A percentile compares a stretch with the other conserved stretches of the same genome.
These are phyloP conservation scores for Mythimna impura DNA, from an alignment of 2,888 invertebrate species.

Conservation along the genomic window DNA sequence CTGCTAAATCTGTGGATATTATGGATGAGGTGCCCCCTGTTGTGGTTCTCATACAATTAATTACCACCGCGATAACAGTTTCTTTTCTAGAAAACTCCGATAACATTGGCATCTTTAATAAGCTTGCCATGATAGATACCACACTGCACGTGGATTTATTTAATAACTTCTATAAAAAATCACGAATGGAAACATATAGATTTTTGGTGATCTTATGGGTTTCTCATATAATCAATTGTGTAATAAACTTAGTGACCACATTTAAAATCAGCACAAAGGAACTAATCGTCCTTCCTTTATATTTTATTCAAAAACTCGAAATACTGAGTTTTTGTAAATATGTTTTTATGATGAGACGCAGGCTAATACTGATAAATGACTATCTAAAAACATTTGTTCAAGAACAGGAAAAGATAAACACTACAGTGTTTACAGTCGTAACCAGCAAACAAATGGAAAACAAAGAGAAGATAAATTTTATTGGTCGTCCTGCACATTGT, in stretches of 20 bases:
- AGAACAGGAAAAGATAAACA: conserved; percentile 62
- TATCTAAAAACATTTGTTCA: conserved; percentile 71
- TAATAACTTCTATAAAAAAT: conserved; percentile 68
- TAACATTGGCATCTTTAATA: conserved; percentile 68
- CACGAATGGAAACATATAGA: conserved; percentile 54
- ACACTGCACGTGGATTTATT: conserved; percentile 64
- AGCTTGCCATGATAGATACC: conserved; percentile 69
- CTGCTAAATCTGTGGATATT: conserved; percentile 56
- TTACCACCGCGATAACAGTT: conserved; percentile 65
- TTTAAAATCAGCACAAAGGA: conserved; percentile 33
- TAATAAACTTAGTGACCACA: conserved; percentile 61
- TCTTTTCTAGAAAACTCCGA: conserved; percentile 66
- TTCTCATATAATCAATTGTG: conserved; percentile 56
- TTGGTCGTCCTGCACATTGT: conserved; percentile 65
- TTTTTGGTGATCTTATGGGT: conserved; percentile 57
- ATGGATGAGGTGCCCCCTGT: conserved; percentile 68
- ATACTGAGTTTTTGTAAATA: conserved; percentile 72
- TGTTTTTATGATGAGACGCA: conserved; percentile 70
- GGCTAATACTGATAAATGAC: conserved; percentile 73
- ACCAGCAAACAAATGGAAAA: conserved; percentile 54
- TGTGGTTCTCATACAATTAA: conserved; percentile 70
- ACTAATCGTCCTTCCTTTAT: conserved; percentile 62
- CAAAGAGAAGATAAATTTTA: conserved; percentile 65
- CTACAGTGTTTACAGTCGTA: conserved; percentile 66
- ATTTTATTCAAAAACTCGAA: conserved; percentile 74